phyloP scores from a whole-genome alignment of 2,113 vertebrate species.

The Speoplatyrhinus poulsoni region DNA sequence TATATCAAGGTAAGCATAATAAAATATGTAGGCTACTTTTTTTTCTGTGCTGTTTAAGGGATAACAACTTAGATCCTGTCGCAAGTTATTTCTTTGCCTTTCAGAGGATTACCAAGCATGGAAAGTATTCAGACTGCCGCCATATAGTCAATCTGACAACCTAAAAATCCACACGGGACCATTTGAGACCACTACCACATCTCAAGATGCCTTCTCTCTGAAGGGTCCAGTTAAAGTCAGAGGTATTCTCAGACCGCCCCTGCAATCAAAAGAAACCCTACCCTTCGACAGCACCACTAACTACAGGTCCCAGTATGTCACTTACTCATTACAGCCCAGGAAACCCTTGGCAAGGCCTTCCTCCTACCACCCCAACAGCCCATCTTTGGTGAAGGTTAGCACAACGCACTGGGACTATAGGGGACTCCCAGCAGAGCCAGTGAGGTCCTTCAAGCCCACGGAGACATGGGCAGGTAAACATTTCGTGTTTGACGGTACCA shows the following conservation, averaged over 20 bases:
- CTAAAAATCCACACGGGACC: conserved; percentile 38
- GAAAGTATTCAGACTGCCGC: conserved; percentile 52
- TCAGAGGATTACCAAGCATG: conserved; percentile 74
- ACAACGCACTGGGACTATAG: conserved; percentile 62
- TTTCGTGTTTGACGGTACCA: conserved; percentile 35
- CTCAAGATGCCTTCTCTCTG: conserved; percentile 49
- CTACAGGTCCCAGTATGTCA: conserved; percentile 70
- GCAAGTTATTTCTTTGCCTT: conserved; percentile 42
- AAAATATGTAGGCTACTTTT: too few relatives aligned
- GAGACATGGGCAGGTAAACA: neutral
- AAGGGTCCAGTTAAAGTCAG: conserved; percentile 31
- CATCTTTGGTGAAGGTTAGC: conserved; percentile 64
- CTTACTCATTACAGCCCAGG: conserved; percentile 53
- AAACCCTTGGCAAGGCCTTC: conserved; percentile 23
- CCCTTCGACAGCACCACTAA: conserved; percentile 66
- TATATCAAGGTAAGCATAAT: conserved; percentile 48
- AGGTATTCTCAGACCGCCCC: conserved; percentile 56
- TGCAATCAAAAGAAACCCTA: neutral
- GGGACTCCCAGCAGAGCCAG: conserved; percentile 26
- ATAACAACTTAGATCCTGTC: neutral
- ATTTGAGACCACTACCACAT: conserved; percentile 51
- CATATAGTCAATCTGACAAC: conserved; percentile 35
- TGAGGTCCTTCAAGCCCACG: conserved; percentile 45
- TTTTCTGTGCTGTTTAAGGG: neutral
- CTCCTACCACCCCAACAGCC: conserved; percentile 41